Percentiles rank a stretch among this genome's conserved stretches.
Evolutionary conservation across 1,140 invertebrate genomes (phyloP).

Genomic region (Saccostrea echinata): DNA sequence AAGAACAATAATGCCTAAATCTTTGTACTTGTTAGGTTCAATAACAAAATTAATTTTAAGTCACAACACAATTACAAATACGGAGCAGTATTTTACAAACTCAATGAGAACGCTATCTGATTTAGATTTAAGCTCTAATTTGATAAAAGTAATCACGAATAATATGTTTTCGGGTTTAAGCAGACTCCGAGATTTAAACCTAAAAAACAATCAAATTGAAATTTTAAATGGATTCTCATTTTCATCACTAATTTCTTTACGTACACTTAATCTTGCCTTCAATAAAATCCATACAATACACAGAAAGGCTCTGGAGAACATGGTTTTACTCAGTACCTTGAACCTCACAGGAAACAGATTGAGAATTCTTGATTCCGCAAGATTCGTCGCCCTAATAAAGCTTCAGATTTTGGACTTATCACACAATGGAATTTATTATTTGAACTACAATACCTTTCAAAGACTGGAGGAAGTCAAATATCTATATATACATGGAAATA

Average conservation of each 20-base stretch:
- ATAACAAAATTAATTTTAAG: not conserved
- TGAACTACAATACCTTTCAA: not conserved
- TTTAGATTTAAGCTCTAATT: not conserved
- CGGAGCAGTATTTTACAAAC: not conserved
- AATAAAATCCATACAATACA: not conserved
- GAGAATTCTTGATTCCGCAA: not conserved
- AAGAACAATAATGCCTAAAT: not conserved
- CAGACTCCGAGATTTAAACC: not conserved
- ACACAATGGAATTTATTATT: not conserved
- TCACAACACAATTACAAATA: not conserved
- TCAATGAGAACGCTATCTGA: not conserved
- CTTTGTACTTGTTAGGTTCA: not conserved
- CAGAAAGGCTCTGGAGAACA: not conserved
- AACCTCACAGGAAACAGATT: not conserved
- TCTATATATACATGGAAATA: not conserved
- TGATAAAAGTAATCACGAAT: not conserved
- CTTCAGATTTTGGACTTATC: not conserved
- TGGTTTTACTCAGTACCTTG: not conserved
- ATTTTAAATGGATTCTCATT: not conserved
- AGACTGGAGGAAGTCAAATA: not conserved
- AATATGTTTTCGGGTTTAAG: not conserved
- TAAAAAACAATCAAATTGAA: not conserved
- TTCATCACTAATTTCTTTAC: not conserved
- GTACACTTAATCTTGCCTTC: not conserved
- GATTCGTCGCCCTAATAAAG: not conserved